Base-by-base conservation (phyloP, 2,797 vertebrate species). In the Pristis pectinata region DNA sequence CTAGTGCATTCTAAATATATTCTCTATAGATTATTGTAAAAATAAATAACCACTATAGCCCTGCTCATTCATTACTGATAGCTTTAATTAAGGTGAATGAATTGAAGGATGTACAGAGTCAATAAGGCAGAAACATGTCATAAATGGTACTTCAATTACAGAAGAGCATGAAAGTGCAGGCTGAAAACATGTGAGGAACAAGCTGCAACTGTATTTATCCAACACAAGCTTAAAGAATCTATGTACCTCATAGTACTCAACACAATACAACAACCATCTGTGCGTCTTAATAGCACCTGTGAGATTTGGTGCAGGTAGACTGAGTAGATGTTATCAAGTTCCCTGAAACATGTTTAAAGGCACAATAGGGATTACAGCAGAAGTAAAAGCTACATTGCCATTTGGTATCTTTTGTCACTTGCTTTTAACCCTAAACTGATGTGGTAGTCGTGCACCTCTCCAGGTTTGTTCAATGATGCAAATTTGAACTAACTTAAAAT, bases 241-340 rank as follows among this genome's bases (percentile, higher is more conserved):
- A 93, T 93, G 59, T 34, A 93, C 70, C 74, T 41, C 17, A 82
- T 56, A 80, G 83, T 67, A 22, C 49, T n/a, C 83, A 34, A 74
- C 8, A 67, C 67, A 94, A 94, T 89, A 94, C 94, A 91, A 94
- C 94, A 91, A 72, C 87, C 64, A 44, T 49, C 61, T 87, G 44
- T 76, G 64, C 41, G 67, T 70, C 82, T 79, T 95, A 94, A 95
- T 94, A n/a, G 85, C 94, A 95, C 94, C 76, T 67, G 80, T 44
- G 94, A 80, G 87, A 34, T 77, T 82, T 76, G 77, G 85, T 41
- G 64, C 95, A 95, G 95, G 74, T 56, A 27, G 94, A 92, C 49
- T 53, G 53, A 44, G 83, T 72, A 77, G 83, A 94, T 93, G 95
- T 79, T 95, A 94, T 95, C 94, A 53, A n/a, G 82, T 56, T 94